Base-by-base conservation (phyloP, 2,113 vertebrate genomes). In the Psittacara wagleri region DNA sequence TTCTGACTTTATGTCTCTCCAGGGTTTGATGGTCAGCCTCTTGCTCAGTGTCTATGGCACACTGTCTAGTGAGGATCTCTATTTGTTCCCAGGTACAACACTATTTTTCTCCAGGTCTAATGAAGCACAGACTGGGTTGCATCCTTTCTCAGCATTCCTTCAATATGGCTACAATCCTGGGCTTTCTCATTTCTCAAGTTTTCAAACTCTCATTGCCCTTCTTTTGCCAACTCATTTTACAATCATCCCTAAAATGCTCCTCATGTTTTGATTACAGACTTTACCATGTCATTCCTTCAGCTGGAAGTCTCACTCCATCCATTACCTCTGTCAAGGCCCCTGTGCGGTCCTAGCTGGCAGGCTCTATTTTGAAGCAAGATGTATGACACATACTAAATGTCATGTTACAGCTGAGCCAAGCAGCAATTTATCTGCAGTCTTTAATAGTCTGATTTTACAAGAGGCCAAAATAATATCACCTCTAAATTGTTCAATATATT, bases 271-370 rank as follows among this genome's bases (percentile, higher is more conserved):
- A 92, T 83, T 90, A 93, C 72, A 88, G 90, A 75, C 64, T 88
- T 93, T 43, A 86, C 68, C 54, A 78, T 83, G 81, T 88, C 76
- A 75, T 94, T 90, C 61, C 76, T 96, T 82, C 93, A 93, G 83
- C 92, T 95, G 93, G 93, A 96, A 95, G 88, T 81, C 88, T 81
- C 72, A 55, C 80, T 92, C 54, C 88, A 96, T 97, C 93, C 68
- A 93, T 96, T 94, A 96, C 81, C 59, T 83, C 90, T 75, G 94
- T 62, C 95, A 92, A 67, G 76, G 76, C 83, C 85, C 64, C 83
- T 35, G 79, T 63, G 88, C 72, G 80, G 68, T 49, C 89, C 91
- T 87, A 44, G 74, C 63, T 85, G 67, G 74, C 62, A 92, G 76
- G 10, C n/a, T 92, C 86, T 86, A 61, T 90, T 96, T 90, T 88